phyloP scores from a whole-genome alignment of 2,113 vertebrate species.

The Rattus norvegicus region GRCr8 NC_086021.1:189371001-189371500 shows the following conservation, averaged over 20 bases:
- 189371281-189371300: neutral
- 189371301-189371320: neutral
- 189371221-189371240: neutral
- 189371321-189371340: neutral
- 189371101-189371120: conserved; percentile 54
- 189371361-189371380: neutral
- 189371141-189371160: neutral
- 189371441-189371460: neutral
- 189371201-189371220: neutral
- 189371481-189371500: neutral
- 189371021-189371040: neutral
- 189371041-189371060: conserved; percentile 62
- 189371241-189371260: neutral
- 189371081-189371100: conserved; percentile 76
- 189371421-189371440: neutral
- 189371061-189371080: conserved; percentile 79
- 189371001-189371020: too few species aligned
- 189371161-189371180: conserved; percentile 7
- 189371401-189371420: neutral
- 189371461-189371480: neutral
- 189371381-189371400: neutral
- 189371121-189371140: conserved; percentile 11
- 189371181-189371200: neutral
- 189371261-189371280: too few species aligned
- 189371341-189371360: neutral